phyloP scores from a whole-genome alignment of 2,797 vertebrate species.

The Carduelis carduelis region DNA sequence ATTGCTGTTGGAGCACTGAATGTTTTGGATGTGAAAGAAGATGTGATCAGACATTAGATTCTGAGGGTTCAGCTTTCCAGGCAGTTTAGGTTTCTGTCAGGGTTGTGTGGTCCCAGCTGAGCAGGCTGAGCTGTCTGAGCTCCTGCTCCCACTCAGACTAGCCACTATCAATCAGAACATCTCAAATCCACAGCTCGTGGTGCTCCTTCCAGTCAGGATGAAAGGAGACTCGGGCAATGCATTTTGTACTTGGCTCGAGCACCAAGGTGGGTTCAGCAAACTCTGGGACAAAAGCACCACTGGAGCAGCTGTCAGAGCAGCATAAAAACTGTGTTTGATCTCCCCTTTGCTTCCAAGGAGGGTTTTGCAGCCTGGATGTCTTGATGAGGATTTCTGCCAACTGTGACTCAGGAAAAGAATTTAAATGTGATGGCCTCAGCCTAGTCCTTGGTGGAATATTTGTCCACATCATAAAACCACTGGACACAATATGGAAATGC shows the following conservation, averaged over 20 bases:
- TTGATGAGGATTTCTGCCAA: constrained; percentile 57
- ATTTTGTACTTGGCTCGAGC: neutral
- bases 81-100: neutral
- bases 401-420: constrained; percentile 60
- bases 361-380: constrained; percentile 44
- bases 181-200: neutral
- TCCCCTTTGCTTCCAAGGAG: constrained; percentile 54
- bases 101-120: neutral
- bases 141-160: neutral
- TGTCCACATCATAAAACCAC: constrained; percentile 80
- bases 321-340: constrained; percentile 18
- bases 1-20: neutral
- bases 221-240: neutral
- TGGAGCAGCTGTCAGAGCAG: neutral
- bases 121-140: neutral
- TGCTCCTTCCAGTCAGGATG: neutral
- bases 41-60: neutral
- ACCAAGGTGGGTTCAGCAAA: neutral
- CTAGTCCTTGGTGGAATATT: constrained; percentile 76
- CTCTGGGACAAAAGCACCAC: neutral
- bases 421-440: constrained; percentile 60
- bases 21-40: neutral
- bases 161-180: neutral
- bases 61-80: neutral
- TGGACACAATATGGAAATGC: constrained; percentile 77